Evolutionary conservation across 2,113 vertebrate species (phyloP).

Genomic region (Ailuropoda melanoleuca): DNA sequence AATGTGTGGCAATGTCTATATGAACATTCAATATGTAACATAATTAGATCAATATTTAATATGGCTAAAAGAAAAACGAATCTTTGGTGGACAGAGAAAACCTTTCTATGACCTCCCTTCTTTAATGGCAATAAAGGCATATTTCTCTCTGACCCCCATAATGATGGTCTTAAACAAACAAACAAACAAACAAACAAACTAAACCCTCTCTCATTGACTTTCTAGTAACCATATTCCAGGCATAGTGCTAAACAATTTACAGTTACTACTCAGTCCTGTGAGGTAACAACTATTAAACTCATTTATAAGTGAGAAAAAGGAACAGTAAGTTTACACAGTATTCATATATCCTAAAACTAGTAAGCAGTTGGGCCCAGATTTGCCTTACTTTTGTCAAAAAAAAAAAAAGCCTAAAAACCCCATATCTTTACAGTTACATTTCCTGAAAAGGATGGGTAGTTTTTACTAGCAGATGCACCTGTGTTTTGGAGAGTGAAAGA

Average conservation of each 20-base stretch:
- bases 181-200: background rate
- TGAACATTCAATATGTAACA: background rate
- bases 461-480: background rate
- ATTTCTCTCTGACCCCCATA: background rate
- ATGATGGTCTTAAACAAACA: background rate
- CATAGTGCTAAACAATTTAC: background rate
- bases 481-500: background rate
- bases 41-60: background rate
- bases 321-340: background rate
- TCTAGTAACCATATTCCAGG: background rate
- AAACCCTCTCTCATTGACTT: background rate
- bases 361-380: background rate
- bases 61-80: background rate
- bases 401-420: background rate
- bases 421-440: background rate
- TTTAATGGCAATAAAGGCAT: background rate
- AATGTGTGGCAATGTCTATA: no score
- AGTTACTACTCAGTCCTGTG: background rate
- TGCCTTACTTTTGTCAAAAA: background rate
- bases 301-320: background rate
- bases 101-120: background rate
- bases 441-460: background rate
- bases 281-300: background rate
- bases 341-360: background rate
- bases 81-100: background rate